phyloP scores from a whole-genome alignment of 2,888 invertebrate genomes.

The Thecocarcelia acutangulata region DNA sequence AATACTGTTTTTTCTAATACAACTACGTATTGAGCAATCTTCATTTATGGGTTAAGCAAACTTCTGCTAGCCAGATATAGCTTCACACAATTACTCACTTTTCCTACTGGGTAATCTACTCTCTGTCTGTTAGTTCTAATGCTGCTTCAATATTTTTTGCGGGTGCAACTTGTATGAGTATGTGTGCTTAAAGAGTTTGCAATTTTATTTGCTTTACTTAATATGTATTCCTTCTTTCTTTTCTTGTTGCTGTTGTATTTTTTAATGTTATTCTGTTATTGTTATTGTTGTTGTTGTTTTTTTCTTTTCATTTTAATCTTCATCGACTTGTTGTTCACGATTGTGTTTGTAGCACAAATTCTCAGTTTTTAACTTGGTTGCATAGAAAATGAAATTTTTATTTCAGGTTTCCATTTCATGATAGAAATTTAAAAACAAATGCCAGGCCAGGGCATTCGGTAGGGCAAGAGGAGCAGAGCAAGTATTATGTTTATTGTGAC shows the following conservation, averaged over 20 bases:
- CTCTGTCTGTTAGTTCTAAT: background rate
- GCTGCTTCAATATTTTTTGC: background rate
- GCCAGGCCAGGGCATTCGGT: background rate
- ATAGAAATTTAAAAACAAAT: conserved; percentile 40
- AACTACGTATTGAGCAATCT: too few relatives aligned
- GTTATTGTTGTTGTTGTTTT: conserved; percentile 28
- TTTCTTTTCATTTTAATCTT: conserved; percentile 17
- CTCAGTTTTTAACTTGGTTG: conserved; percentile 52
- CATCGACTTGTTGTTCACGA: conserved; percentile 53
- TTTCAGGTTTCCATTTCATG: conserved; percentile 63
- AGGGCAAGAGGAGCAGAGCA: conserved; percentile 20
- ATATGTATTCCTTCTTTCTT: conserved; percentile 4
- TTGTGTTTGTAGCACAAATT: conserved; percentile 67
- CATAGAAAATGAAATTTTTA: conserved; percentile 64
- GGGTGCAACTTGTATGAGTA: background rate
- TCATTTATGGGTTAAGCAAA: too few relatives aligned
- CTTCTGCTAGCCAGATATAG: too few relatives aligned
- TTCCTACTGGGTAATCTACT: background rate
- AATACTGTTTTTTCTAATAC: too few relatives aligned
- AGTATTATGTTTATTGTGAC: conserved; percentile 32
- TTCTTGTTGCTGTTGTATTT: conserved; percentile 36
- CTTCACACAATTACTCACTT: background rate
- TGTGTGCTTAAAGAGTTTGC: conserved; percentile 24
- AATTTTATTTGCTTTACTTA: conserved; percentile 42
- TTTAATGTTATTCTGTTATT: conserved; percentile 14